These are phyloP conservation scores for Neodiprion fabricii DNA, from an alignment of 1,140 invertebrate species.

Conservation along the genomic window DNA sequence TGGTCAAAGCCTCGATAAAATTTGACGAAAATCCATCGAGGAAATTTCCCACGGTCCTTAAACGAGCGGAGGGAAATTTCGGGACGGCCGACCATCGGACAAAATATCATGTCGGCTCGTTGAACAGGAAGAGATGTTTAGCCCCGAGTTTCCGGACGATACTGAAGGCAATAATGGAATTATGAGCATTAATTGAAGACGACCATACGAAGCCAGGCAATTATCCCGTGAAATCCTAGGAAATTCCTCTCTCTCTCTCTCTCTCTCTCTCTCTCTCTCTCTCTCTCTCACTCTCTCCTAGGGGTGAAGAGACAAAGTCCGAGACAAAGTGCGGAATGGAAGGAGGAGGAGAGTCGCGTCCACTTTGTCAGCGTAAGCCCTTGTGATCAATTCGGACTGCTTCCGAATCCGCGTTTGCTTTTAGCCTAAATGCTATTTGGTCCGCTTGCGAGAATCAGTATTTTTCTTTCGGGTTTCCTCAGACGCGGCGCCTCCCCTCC, in stretches of 20 bases:
- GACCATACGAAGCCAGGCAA: not conserved
- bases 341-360: conserved; percentile 11
- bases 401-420: conserved; percentile 38
- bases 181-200: conserved; percentile 11
- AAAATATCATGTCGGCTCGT: not conserved
- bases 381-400: conserved; percentile 23
- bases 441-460: conserved; percentile 31
- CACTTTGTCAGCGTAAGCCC: conserved; percentile 27
- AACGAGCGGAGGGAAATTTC: not conserved
- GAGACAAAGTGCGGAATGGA: conserved; percentile 2
- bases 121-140: not conserved
- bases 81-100: not conserved
- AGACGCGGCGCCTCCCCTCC: not conserved
- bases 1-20: too few species aligned
- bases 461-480: conserved; percentile 19
- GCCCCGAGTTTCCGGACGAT: not conserved
- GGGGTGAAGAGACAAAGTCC: not conserved
- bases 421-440: conserved; percentile 43
- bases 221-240: not conserved
- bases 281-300: not conserved
- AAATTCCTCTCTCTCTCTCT: conserved; percentile 12
- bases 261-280: conserved; percentile 16
- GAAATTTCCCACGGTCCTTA: not conserved
- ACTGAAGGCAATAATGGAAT: not conserved
- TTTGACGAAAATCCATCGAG: too few species aligned